Evolutionary conservation across 2,888 invertebrate genomes (phyloP).

Genomic region (Nemotelus pantherinus): DNA sequence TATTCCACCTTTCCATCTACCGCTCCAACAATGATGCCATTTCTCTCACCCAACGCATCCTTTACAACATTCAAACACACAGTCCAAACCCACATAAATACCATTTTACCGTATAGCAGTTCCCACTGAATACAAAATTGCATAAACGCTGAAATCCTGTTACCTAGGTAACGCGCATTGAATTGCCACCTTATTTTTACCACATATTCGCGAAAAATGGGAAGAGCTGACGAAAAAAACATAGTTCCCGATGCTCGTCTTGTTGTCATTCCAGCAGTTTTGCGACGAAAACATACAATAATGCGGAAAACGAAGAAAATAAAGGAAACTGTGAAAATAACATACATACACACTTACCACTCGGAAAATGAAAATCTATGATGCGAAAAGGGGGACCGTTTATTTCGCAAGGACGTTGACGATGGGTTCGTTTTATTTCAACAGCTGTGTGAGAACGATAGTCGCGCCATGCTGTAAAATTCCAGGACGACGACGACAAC

Average conservation of each 20-base stretch:
- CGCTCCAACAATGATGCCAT: background rate
- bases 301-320: constrained; percentile 11
- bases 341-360: background rate
- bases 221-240: background rate
- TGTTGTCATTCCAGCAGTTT: background rate
- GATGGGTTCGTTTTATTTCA: constrained; percentile 30
- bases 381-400: background rate
- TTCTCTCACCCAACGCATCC: background rate
- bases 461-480: constrained; percentile 31
- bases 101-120: background rate
- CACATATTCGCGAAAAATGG: background rate
- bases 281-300: constrained; percentile 3
- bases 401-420: constrained; percentile 24
- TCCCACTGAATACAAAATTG: background rate
- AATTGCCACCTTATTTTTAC: background rate
- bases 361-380: background rate
- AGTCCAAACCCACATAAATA: background rate
- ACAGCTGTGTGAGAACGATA: constrained; percentile 4
- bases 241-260: background rate
- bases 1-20: background rate
- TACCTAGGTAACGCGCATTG: constrained; percentile 30
- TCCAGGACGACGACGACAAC: constrained; percentile 4
- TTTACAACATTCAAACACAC: background rate
- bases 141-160: constrained; percentile 3
- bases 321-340: constrained; percentile 24